These are phyloP conservation scores for Erpetoichthys calabaricus DNA, from an alignment of 2,797 vertebrate genomes.

Conservation along the genomic window DNA sequence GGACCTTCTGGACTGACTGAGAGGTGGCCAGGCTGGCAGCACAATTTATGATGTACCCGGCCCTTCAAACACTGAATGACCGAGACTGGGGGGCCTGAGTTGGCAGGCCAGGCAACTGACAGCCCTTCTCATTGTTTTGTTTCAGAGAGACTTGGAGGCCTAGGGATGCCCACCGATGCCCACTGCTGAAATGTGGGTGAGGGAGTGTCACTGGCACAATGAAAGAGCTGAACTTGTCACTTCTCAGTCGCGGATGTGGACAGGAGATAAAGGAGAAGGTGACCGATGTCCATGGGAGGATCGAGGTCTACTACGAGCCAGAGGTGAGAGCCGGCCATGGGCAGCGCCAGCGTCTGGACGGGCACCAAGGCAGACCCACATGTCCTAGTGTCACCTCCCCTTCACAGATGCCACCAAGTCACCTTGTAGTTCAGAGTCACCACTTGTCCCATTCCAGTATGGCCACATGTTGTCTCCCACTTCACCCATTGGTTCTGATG, in stretches of 20 bases:
- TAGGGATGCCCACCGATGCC: background rate
- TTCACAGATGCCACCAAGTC: background rate
- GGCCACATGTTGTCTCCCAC: too few relatives aligned
- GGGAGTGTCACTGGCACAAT: slow-evolving; percentile 23
- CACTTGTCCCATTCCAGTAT: too few relatives aligned
- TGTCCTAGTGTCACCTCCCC: background rate
- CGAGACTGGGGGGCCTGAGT: background rate
- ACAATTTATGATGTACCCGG: too few relatives aligned
- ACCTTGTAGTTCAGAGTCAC: background rate
- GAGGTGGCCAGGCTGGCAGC: too few relatives aligned
- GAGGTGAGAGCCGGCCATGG: slow-evolving; percentile 33
- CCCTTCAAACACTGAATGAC: background rate
- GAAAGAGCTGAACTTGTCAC: slow-evolving; percentile 48
- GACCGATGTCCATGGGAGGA: slow-evolving; percentile 38
- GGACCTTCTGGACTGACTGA: too few relatives aligned
- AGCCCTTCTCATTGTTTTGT: too few relatives aligned
- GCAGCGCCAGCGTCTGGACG: background rate
- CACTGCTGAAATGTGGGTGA: background rate
- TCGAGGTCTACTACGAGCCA: slow-evolving; percentile 57
- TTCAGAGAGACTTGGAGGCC: background rate
- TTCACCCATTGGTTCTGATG: too few relatives aligned
- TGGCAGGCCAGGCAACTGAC: background rate
- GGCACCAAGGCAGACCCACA: background rate
- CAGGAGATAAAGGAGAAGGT: slow-evolving; percentile 35
- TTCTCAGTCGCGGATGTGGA: slow-evolving; percentile 53